Conservation (phyloP, 2,113 vertebrate genomes). For the Ginglymostoma cirratum region DNA sequence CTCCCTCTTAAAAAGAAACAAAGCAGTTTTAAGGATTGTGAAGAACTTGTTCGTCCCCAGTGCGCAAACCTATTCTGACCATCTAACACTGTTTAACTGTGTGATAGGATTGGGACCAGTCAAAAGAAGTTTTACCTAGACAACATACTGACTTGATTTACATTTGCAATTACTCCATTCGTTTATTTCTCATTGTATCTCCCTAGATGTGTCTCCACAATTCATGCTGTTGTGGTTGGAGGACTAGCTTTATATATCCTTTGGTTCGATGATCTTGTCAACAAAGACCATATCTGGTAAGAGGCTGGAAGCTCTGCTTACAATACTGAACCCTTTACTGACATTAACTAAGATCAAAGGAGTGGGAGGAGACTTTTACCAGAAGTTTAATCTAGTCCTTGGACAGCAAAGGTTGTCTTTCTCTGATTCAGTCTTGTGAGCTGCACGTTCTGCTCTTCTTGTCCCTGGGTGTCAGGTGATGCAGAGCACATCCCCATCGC, state of each 20-base stretch:
- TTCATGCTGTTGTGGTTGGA: conserved; percentile 64
- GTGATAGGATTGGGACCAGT: neutral
- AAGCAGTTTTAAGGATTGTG: conserved; percentile 17
- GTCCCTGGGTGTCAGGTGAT: no score
- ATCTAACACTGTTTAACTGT: neutral
- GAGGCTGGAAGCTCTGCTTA: conserved; percentile 34
- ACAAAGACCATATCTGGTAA: conserved; percentile 69
- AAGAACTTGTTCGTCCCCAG: neutral
- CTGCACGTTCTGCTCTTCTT: no score
- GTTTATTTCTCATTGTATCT: conserved; percentile 28
- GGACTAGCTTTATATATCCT: conserved; percentile 68
- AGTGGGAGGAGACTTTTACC: conserved; percentile 34
- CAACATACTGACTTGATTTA: neutral
- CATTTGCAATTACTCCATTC: neutral
- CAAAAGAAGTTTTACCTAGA: neutral
- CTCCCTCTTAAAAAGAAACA: neutral
- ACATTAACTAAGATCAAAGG: neutral
- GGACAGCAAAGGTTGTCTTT: no score
- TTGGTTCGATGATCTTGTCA: conserved; percentile 62
- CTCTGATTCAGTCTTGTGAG: no score
- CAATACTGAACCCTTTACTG: neutral
- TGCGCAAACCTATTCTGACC: neutral
- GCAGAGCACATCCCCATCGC: no score
- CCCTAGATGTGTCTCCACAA: conserved; percentile 59
- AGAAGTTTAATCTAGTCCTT: no score